Evolutionary conservation across 2,888 invertebrate species (phyloP).

Genomic region (Gonocerus acuteangulatus): DNA sequence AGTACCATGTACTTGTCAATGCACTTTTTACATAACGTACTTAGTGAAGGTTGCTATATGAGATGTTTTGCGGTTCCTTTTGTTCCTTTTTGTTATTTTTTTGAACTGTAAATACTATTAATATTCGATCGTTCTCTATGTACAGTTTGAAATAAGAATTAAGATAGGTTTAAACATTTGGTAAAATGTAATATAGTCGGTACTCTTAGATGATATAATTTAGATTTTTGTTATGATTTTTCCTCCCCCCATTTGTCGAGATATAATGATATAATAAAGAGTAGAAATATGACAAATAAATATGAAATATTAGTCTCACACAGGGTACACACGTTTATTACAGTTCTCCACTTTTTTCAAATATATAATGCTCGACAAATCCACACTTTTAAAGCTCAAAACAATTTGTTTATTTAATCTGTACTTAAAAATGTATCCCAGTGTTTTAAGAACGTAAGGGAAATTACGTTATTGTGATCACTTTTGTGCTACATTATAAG

Average conservation of each 20-base stretch:
- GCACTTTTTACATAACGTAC: constrained; percentile 32
- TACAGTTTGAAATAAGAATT: constrained; percentile 31
- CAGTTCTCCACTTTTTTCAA: background rate
- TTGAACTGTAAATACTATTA: constrained; percentile 25
- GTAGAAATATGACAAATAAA: constrained; percentile 7
- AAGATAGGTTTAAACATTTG: constrained; percentile 22
- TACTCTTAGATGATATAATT: constrained; percentile 8
- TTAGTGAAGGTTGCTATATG: constrained; percentile 29
- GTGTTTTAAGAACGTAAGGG: background rate
- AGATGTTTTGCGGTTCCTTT: constrained; percentile 34
- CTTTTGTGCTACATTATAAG: background rate
- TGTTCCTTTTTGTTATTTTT: constrained; percentile 37
- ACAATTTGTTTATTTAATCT: constrained; percentile 7
- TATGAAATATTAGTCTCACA: constrained; percentile 6
- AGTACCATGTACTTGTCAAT: constrained; percentile 34
- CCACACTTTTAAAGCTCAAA: constrained; percentile 15
- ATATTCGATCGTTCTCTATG: constrained; percentile 31
- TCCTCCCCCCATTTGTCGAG: background rate
- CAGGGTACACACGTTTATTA: constrained; percentile 12
- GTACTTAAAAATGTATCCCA: constrained; percentile 17
- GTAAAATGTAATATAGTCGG: constrained; percentile 23
- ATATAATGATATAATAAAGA: background rate
- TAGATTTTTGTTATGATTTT: constrained; percentile 18
- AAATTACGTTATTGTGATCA: background rate
- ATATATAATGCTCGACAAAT: constrained; percentile 3